Evolutionary conservation across 2,797 vertebrate species (phyloP).

Genomic region (Meriones psammophilus): DNA sequence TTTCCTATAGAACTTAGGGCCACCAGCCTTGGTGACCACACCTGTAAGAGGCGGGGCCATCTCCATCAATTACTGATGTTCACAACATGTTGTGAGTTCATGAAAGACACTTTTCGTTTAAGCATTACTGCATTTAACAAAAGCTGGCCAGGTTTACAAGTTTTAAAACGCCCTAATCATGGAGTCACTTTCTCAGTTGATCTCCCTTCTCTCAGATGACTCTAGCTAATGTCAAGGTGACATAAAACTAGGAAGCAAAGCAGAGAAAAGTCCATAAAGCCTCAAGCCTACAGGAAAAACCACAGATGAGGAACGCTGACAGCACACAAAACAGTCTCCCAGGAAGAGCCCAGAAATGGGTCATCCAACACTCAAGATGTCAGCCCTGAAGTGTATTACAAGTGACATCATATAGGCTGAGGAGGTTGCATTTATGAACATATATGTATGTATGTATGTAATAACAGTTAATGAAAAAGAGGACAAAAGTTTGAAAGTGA

Average conservation of each 20-base stretch:
- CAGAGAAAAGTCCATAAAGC: too few species aligned
- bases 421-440: background rate
- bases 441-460: background rate
- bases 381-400: background rate
- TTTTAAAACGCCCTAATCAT: background rate
- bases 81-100: background rate
- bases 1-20: background rate
- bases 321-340: background rate
- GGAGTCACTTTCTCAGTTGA: too few species aligned
- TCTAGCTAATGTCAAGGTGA: too few species aligned
- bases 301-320: too few species aligned
- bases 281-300: too few species aligned
- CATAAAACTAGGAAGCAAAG: too few species aligned
- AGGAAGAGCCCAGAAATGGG: background rate
- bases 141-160: background rate
- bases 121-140: background rate
- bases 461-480: too few species aligned
- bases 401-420: background rate
- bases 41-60: background rate
- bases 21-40: background rate
- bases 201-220: too few species aligned
- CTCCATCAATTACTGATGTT: background rate
- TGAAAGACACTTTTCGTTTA: background rate
- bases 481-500: too few species aligned
- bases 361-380: background rate